Evolutionary conservation across 53 echinoderm and acorn worm genomes (phyloP), one percentile per base, ranked within the genome.

Genomic region (Arbacia lixula): DNA sequence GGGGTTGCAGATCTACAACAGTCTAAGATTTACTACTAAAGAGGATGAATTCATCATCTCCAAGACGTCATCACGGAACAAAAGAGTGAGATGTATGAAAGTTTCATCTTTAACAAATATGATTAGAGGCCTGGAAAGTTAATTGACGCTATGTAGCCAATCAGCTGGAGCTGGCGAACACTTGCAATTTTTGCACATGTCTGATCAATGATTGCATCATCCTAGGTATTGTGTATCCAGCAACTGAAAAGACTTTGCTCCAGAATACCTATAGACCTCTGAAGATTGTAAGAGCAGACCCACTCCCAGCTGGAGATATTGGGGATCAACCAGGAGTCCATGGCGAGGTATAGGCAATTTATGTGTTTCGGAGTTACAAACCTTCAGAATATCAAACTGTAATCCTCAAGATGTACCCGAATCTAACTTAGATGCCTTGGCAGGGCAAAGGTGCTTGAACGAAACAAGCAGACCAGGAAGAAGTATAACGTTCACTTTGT

Each of bases 191-290:
- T 31, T 62, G 58, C 29, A 0, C 0, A 0, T 58, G 58, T n/a
- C n/a, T n/a, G n/a, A n/a, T n/a, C n/a, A n/a, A n/a, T 57, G 58
- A 57, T 11, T 12, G 58, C 1, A 57, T 57, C 58, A 57, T 57
- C 25, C 58, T 57, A 1, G 58, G 58, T 12, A 57, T 26, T 0
- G 8, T 29, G 6, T 25, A 57, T 57, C 29, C 58, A 0, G 58
- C 58, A 9, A 26, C 58, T 9, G 11, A 29, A 12, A 57, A 57
- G 29, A 57, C 25, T 8, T 29, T 57, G 9, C 11, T 57, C 25
- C 58, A 57, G 58, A 57, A 57, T 25, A 57, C 25, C 58, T 57
- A 29, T 57, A 57, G 58, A 56, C 27, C 22, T 56, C 20, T 57
- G 58, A 25, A 57, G 11, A 12, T 56, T 27, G 27, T 56, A 25